Evolutionary conservation across 2,888 invertebrate species (phyloP).

Genomic region (Chelonus formosanus): DNA sequence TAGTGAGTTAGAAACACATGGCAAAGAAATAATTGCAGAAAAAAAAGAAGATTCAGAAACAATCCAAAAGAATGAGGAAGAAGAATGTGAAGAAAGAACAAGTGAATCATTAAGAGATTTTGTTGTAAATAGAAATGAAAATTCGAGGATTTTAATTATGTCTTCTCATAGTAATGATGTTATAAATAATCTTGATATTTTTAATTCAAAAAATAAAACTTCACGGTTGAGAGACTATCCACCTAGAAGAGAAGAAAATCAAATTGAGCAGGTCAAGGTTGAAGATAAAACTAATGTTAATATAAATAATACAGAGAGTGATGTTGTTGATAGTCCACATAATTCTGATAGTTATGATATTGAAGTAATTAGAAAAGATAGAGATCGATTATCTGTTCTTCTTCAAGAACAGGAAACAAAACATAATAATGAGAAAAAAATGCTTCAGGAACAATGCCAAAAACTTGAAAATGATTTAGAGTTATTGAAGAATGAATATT

Average conservation of each 20-base stretch:
- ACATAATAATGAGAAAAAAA: constrained; percentile 59
- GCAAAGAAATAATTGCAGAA: constrained; percentile 8
- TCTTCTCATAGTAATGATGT: constrained; percentile 42
- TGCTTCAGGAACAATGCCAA: constrained; percentile 67
- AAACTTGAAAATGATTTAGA: constrained; percentile 80
- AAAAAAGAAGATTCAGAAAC: constrained; percentile 31
- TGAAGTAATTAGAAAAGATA: constrained; percentile 24
- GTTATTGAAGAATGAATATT: constrained; percentile 79
- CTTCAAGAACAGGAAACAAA: constrained; percentile 62
- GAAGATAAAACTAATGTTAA: constrained; percentile 36
- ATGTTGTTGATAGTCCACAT: constrained; percentile 5
- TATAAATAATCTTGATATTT: constrained; percentile 45
- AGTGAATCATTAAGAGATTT: constrained; percentile 48
- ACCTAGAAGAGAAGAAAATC: constrained; percentile 53
- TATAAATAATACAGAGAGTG: constrained; percentile 30
- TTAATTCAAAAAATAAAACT: constrained; percentile 44
- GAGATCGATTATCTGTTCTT: constrained; percentile 29
- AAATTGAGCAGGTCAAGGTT: constrained; percentile 36
- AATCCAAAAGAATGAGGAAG: constrained; percentile 43
- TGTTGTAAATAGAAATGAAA: constrained; percentile 42
- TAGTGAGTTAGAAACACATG: constrained; percentile 45
- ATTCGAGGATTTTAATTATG: constrained; percentile 34
- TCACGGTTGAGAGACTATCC: constrained; percentile 57
- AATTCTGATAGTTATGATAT: constrained; percentile 7
- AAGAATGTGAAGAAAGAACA: constrained; percentile 44